Conservation (phyloP, 2,113 vertebrate genomes). For the Syrrhaptes paradoxus region DNA sequence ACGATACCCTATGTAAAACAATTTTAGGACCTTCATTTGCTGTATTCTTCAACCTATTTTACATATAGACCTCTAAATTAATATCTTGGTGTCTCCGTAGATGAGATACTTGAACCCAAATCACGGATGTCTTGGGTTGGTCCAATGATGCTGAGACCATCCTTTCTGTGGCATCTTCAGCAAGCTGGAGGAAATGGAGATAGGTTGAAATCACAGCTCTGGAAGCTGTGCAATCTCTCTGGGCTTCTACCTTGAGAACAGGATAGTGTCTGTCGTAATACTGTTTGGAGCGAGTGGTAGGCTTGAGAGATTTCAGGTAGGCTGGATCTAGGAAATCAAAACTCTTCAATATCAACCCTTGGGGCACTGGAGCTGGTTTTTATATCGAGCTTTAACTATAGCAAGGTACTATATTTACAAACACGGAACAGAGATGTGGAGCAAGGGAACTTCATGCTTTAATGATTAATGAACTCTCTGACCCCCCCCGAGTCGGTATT, state of each 20-base stretch:
- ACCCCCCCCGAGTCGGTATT: not conserved
- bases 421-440: not conserved
- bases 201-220: not conserved
- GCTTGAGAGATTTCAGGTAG: not conserved
- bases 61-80: not conserved
- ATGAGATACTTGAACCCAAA: not conserved
- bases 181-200: not conserved
- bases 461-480: constrained; percentile 35
- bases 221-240: not conserved
- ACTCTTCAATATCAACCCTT: not conserved
- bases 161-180: not conserved
- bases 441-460: not conserved
- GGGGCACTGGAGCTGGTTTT: not conserved
- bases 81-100: not conserved
- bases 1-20: not conserved
- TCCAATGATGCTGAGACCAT: rapidly evolving
- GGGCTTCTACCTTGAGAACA: not conserved
- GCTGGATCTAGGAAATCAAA: not conserved
- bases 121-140: not conserved
- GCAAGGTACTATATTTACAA: not conserved
- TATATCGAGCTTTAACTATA: not conserved
- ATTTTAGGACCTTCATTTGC: not conserved
- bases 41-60: not conserved
- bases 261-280: not conserved
- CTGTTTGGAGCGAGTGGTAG: not conserved